Base-by-base conservation (phyloP, 2,888 invertebrate species). In the Cerastis leucographa region DNA sequence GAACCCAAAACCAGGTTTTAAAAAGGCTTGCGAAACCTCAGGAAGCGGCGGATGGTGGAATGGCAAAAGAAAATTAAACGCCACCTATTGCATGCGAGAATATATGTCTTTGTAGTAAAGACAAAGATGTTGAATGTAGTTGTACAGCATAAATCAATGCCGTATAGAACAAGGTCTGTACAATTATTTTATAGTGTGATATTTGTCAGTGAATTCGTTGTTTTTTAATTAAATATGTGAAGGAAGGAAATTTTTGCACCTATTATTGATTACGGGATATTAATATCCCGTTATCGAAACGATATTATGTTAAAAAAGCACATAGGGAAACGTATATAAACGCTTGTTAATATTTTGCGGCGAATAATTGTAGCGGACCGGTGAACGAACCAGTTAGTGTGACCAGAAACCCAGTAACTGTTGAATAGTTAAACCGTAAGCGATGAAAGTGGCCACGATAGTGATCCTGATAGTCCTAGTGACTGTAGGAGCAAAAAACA, bases 271-370 rank as follows among this genome's bases (percentile, higher is more conserved):
- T 35, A 35, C 35, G 35, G 35, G 35, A 35, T 35, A 35, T 35
- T 35, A 35, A 2, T 35, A 56, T 22, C 8, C 11, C n/a, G 22
- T 19, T 35, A 61, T 35, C 19, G 35, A 25, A 54, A 12, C n/a
- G 12, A 9, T n/a, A n/a, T 11, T 54, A n/a, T 61, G 2, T 22
- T 11, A 22, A 77, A 69, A 70, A 56, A 42, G 29, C n/a, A 62
- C 17, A 22, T 35, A 35, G 3, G 25, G 19, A 42, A 59, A 2
- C 7, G 9, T 49, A 80, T 80, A 80, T 71, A 80, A 65, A 66
- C n/a, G 19, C 14, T 6, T n/a, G 11, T 19, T 12, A 4, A 25
- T 62, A 9, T 25, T 19, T 19, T 14, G 35, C 11, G 17, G 49
- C 4, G 42, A 49, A 35, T 9, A 78, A n/a, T 56, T 49, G 49